phyloP scores from a whole-genome alignment of 2,888 invertebrate genomes.

The Megalurothrips usitatus region DNA sequence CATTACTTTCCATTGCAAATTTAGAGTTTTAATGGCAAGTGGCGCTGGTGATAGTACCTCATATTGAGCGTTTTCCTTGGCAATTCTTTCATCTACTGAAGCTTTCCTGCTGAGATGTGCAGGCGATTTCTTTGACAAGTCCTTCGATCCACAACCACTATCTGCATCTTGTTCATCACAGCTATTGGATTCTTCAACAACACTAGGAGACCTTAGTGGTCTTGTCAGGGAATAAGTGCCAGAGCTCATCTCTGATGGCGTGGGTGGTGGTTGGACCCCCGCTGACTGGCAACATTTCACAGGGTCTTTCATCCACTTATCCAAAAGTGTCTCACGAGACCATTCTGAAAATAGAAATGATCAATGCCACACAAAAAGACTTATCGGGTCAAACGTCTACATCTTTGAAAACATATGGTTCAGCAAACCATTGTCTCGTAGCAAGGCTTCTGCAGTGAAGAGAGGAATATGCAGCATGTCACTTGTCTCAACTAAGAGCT shows the following conservation, averaged over 20 bases:
- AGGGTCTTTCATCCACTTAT: slow-evolving; percentile 64
- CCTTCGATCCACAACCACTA: not conserved
- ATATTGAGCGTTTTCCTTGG: not conserved
- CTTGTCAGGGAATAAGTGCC: not conserved
- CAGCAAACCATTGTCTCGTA: slow-evolving; percentile 58
- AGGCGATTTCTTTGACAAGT: not conserved
- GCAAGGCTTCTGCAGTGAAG: slow-evolving; percentile 63
- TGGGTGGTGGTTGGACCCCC: slow-evolving; percentile 59
- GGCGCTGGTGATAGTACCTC: not conserved
- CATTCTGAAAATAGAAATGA: slow-evolving; percentile 53
- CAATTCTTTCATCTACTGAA: not conserved
- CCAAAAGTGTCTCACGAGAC: slow-evolving; percentile 61
- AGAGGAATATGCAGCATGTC: slow-evolving; percentile 66
- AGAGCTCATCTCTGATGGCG: slow-evolving; percentile 41
- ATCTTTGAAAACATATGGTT: not conserved
- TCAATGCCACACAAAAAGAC: not conserved
- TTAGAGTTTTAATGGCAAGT: not conserved
- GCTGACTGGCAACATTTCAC: slow-evolving; percentile 60
- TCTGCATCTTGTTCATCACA: slow-evolving; percentile 11
- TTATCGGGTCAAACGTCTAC: not conserved
- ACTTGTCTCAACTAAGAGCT: slow-evolving; percentile 63
- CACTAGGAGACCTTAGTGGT: not conserved
- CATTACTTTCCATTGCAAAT: not conserved
- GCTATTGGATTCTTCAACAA: not conserved
- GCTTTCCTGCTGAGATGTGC: not conserved